Evolutionary conservation across 2,797 vertebrate genomes (phyloP).

Genomic region (Syndactyla subalaris): DNA sequence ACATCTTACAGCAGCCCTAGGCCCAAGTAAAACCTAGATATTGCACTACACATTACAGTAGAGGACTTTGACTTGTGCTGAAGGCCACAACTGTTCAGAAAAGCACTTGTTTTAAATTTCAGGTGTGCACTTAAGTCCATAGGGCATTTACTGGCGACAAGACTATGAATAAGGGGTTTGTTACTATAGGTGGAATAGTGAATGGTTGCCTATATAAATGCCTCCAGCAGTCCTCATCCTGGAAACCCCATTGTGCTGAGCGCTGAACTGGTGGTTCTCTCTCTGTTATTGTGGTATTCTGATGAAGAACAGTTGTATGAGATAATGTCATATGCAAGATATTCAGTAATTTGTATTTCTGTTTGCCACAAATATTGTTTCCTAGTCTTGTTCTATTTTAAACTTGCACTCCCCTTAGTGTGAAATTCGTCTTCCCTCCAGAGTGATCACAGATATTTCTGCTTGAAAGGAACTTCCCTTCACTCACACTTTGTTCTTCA

Average conservation of each 20-base stretch:
- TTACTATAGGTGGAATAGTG: background rate
- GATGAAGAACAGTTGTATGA: background rate
- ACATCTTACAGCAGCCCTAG: background rate
- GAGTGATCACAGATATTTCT: background rate
- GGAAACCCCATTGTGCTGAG: background rate
- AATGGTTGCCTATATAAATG: background rate
- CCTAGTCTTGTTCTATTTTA: background rate
- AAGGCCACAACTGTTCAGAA: background rate
- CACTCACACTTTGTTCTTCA: background rate
- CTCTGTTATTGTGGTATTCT: background rate
- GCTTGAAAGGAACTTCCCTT: background rate
- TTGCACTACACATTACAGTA: background rate
- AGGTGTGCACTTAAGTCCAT: background rate
- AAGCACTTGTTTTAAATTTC: background rate
- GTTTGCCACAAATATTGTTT: background rate
- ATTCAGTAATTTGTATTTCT: background rate
- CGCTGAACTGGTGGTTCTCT: background rate
- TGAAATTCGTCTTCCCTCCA: background rate
- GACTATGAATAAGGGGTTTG: background rate
- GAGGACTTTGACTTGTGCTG: background rate
- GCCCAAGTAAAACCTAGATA: background rate
- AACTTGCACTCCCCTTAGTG: background rate
- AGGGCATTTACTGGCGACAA: background rate
- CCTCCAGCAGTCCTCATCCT: background rate
- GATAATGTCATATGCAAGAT: background rate